phyloP scores from a whole-genome alignment of 2,113 vertebrate species.

The Corythaixoides concolor region DNA sequence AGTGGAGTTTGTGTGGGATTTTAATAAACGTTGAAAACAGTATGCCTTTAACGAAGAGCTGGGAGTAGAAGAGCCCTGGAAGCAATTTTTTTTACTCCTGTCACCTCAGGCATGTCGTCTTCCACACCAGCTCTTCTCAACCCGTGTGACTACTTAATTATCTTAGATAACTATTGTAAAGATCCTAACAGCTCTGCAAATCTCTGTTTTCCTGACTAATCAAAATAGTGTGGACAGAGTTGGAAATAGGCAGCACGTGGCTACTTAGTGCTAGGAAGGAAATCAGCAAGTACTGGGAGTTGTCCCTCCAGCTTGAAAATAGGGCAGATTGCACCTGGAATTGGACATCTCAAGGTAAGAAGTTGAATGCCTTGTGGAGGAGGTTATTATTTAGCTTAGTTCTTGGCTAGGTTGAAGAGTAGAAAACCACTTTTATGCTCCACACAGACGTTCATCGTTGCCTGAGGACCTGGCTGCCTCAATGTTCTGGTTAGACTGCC shows the following conservation, averaged over 20 bases:
- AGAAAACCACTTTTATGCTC: background rate
- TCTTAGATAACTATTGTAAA: background rate
- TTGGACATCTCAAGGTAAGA: background rate
- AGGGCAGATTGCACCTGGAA: background rate
- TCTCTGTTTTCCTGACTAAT: background rate
- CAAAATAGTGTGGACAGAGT: background rate
- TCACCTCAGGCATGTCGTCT: background rate
- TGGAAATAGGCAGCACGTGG: background rate
- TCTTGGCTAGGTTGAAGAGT: background rate
- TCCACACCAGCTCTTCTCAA: background rate
- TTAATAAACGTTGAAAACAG: background rate
- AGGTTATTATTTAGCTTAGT: background rate
- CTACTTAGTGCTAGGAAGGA: background rate
- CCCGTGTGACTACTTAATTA: background rate
- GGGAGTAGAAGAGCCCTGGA: background rate
- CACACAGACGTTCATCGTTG: fast-evolving
- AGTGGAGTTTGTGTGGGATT: too few species aligned
- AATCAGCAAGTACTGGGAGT: background rate
- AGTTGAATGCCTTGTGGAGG: background rate
- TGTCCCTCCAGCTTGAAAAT: background rate
- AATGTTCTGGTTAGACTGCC: background rate
- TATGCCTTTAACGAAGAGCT: background rate
- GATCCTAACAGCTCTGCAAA: background rate
- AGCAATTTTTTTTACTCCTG: background rate
- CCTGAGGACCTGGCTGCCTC: background rate